Evolutionary conservation across 2,113 vertebrate species (phyloP).

Genomic region (Hipposideros armiger): DNA sequence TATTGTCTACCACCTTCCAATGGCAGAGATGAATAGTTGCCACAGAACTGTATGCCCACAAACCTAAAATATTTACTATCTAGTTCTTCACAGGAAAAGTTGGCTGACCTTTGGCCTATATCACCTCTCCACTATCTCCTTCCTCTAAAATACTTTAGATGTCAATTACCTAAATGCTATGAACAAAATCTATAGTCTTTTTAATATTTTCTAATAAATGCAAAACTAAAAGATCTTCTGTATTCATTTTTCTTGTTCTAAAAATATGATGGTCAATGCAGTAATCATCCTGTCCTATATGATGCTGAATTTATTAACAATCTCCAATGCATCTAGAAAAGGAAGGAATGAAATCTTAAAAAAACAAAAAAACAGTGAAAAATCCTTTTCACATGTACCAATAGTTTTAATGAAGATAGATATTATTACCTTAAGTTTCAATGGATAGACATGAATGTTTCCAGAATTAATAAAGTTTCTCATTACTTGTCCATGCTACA

Average conservation of each 20-base stretch:
- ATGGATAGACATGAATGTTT: not conserved
- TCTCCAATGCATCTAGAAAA: constrained; percentile 25
- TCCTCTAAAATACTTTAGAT: constrained; percentile 48
- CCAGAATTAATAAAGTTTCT: constrained; percentile 44
- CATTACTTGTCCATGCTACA: constrained; percentile 8
- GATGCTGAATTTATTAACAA: not conserved
- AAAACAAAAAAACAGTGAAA: not conserved
- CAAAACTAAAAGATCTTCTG: not conserved
- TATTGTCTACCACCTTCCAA: not conserved
- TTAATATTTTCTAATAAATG: constrained; percentile 55
- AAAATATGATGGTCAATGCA: not conserved
- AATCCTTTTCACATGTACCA: not conserved
- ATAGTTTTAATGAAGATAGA: constrained; percentile 37
- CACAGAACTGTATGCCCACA: not conserved
- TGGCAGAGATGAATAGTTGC: not conserved
- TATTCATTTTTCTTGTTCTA: constrained; percentile 19
- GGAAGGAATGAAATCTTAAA: constrained; percentile 40
- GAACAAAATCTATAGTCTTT: constrained; percentile 21
- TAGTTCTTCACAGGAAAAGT: not conserved
- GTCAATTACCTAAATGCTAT: constrained; percentile 28
- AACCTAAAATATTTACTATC: constrained; percentile 22
- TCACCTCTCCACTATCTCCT: not conserved
- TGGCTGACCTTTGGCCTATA: not conserved
- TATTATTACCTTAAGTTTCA: constrained; percentile 1
- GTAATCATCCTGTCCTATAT: not conserved